Evolutionary conservation across 1,140 invertebrate genomes (phyloP), one percentile per base, ranked within the genome.

Genomic region (Drosophila kikkawai): DNA sequence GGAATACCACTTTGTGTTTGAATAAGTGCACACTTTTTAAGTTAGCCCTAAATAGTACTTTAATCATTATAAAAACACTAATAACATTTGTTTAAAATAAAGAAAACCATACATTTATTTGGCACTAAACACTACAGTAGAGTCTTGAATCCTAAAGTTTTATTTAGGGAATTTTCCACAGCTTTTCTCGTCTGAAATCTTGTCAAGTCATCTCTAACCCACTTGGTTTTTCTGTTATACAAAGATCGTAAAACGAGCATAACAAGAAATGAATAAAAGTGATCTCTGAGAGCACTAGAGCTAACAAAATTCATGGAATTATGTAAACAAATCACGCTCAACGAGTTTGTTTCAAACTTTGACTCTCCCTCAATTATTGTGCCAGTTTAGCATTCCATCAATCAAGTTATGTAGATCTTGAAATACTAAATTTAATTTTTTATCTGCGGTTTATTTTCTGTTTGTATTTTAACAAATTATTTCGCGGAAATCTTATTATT

Each of bases 341-440:
- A 17, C 48, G 9, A 34, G 48, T 34, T 51, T 34, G 29, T 17
- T 12, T 32, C 26, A 11, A 50, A 32, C 26, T 50, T 4, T 17
- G 9, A 32, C 48, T 55, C 53, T 55, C 53, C 19, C 53, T 55
- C 53, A 39, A 39, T 55, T 19, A 55, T 55, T 55, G 34, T 19
- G 51, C 17, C 51, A 53, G 51, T 36, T 36, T 8, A 19, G 9
- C 29, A 19, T 53, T 53, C 17, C 7, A 53, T 55, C 34, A 55
- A 55, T 55, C 34, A 55, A 36, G 19, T 55, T 55, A 55, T 55
- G 53, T 39, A 55, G 34, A 55, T 39, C 17, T 37, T 1, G 19
- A 55, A 15, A 53, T 19, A 7, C 11, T 19, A 13, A 1, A 36
- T 13, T 53, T 19, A 7, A 53, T 53, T 53, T 29, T 19, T 13